Percentiles rank a stretch among this genome's conserved stretches.
phyloP scores from a whole-genome alignment of 2,113 vertebrate genomes.

The Gymnobelideus leadbeateri region DNA sequence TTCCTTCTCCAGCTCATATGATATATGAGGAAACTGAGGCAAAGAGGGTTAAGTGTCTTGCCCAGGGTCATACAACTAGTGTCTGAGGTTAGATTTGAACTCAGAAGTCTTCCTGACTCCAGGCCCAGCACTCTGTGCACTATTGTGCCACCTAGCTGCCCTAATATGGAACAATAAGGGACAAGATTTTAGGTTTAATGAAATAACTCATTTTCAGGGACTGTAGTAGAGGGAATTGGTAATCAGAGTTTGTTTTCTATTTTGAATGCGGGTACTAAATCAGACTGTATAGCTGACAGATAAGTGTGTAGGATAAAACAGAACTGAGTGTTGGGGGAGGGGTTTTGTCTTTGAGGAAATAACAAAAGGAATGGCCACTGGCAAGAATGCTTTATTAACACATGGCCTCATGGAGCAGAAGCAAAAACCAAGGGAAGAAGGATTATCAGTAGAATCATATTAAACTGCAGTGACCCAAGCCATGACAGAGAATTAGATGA shows the following conservation, averaged over 20 bases:
- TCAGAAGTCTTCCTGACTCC: neutral
- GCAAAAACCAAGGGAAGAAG: neutral
- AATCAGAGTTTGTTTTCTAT: neutral
- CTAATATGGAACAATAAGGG: neutral
- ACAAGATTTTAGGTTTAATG: neutral
- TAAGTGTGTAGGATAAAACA: neutral
- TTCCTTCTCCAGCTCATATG: neutral
- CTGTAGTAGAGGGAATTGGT: fast-evolving
- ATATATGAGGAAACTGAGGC: neutral
- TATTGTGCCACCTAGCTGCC: neutral
- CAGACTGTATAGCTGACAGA: neutral
- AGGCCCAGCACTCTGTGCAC: neutral
- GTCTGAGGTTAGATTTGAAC: neutral
- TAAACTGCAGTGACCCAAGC: neutral
- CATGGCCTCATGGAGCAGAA: neutral
- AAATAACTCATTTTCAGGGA: neutral
- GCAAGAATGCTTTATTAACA: neutral
- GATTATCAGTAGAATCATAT: neutral
- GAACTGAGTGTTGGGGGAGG: neutral
- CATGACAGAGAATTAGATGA: neutral
- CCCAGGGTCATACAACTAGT: neutral
- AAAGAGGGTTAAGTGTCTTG: neutral
- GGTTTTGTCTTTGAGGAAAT: neutral
- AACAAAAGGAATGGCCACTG: fast-evolving
- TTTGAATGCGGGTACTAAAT: neutral